phyloP scores from a whole-genome alignment of 2,888 invertebrate genomes.

The Mythimna loreyi region DNA sequence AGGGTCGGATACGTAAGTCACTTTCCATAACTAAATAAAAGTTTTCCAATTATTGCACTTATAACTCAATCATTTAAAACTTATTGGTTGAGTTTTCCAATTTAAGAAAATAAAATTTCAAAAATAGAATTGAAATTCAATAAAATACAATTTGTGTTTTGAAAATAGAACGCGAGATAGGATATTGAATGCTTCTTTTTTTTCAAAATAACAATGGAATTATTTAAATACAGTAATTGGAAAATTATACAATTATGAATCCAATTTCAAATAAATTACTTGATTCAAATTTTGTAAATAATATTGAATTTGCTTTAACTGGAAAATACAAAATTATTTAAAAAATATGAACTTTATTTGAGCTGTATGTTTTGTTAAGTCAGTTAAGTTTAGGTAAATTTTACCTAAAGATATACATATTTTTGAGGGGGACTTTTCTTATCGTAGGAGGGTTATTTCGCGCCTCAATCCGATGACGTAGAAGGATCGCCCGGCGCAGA shows the following conservation, averaged over 20 bases:
- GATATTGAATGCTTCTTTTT: too few relatives aligned
- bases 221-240: slow-evolving; percentile 32
- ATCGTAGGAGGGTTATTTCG: slow-evolving; percentile 77
- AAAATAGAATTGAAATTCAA: neutral
- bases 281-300: slow-evolving; percentile 28
- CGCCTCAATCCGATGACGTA: slow-evolving; percentile 71
- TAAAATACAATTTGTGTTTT: neutral
- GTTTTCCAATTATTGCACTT: slow-evolving; percentile 57
- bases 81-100: slow-evolving; percentile 10
- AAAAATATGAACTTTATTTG: neutral
- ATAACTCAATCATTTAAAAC: neutral
- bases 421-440: slow-evolving; percentile 74
- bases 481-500: slow-evolving; percentile 69
- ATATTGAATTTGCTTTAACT: slow-evolving; percentile 7
- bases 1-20: slow-evolving; percentile 88
- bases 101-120: neutral
- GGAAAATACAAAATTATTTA: slow-evolving; percentile 21
- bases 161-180: neutral
- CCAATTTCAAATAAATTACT: neutral
- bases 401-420: slow-evolving; percentile 63
- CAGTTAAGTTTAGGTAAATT: slow-evolving; percentile 49
- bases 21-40: neutral
- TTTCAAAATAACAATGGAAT: neutral
- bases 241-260: slow-evolving; percentile 16
- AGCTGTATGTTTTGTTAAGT: slow-evolving; percentile 9